These are phyloP conservation scores for Tenthredo amoena DNA, from an alignment of 2,888 invertebrate genomes.

Conservation along the genomic window DNA sequence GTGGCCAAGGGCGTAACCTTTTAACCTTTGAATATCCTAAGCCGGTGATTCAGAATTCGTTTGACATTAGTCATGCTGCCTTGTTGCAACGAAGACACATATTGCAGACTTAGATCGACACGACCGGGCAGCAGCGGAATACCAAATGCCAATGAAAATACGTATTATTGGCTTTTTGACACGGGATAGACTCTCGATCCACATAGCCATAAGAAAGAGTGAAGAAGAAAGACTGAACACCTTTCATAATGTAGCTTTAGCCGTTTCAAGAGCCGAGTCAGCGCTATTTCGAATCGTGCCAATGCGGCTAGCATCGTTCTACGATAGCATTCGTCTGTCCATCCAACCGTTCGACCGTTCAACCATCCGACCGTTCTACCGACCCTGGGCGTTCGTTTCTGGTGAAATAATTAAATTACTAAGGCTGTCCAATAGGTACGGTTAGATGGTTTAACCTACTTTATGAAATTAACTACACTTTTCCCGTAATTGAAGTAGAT, in stretches of 20 bases:
- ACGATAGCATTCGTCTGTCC: slow-evolving; percentile 38
- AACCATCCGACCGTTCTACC: slow-evolving; percentile 1
- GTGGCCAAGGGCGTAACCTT: slow-evolving; percentile 29
- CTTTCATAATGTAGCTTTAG: slow-evolving; percentile 37
- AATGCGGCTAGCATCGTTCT: slow-evolving; percentile 35
- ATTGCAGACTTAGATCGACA: background rate
- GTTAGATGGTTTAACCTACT: slow-evolving; percentile 46
- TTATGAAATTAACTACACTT: slow-evolving; percentile 38
- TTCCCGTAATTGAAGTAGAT: slow-evolving; percentile 23
- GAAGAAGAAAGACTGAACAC: slow-evolving; percentile 35
- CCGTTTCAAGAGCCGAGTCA: slow-evolving; percentile 32
- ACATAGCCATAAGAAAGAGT: slow-evolving; percentile 15
- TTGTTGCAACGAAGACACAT: slow-evolving; percentile 8
- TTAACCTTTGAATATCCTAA: slow-evolving; percentile 9
- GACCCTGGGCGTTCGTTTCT: slow-evolving; percentile 21
- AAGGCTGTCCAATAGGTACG: slow-evolving; percentile 21
- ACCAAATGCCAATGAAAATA: slow-evolving; percentile 14
- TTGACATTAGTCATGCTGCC: background rate
- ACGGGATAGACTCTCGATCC: background rate
- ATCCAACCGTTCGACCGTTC: slow-evolving; percentile 34
- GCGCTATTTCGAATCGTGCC: slow-evolving; percentile 34
- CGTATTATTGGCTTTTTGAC: background rate
- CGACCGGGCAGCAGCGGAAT: background rate
- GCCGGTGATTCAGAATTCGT: slow-evolving; percentile 21
- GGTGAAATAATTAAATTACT: slow-evolving; percentile 47